Evolutionary conservation across 2,888 invertebrate genomes (phyloP), one percentile per base, ranked within the genome.

Genomic region (Amphiduros pacificus): DNA sequence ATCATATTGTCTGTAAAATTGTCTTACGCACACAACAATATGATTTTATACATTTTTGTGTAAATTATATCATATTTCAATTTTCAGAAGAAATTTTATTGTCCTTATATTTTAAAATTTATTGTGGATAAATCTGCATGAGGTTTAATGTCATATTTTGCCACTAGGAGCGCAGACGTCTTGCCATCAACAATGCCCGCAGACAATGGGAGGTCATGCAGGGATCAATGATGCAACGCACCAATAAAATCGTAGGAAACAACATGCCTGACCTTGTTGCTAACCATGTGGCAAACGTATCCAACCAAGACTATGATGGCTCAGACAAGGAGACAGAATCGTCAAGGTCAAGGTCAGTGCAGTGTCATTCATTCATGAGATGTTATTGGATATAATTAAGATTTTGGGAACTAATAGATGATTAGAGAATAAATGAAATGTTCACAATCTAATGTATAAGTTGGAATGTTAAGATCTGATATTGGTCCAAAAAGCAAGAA

Each of bases 131-230:
- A n/a, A n/a, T n/a, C n/a, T n/a, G n/a, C n/a, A n/a, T n/a, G n/a
- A n/a, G 49, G 20, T 9, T 48, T 48, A 48, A 26, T 9, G 28
- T 55, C 9, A 48, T 28, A 24, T 40, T 40, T 2, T 26, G 44
- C 32, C 20, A 22, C 24, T 22, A 81, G 81, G 82, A 82, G 67
- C 77, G 77, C 66, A 71, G 80, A 20, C 69, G 77, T 32, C 72
- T 77, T 54, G 79, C 82, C 60, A 82, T 82, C 54, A 77, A 75
- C 71, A 81, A 80, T 67, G 81, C 80, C 29, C 74, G 77, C 58
- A 66, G 77, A 20, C 79, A 82, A 48, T 82, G 82, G 82, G 81
- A 80, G 65, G 73, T 76, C 24, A 79, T 76, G 75, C 80, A 80
- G 67, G 77, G 77, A 0, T 71, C 75, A 0, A 61, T 78, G 61